Evolutionary conservation across 2,888 invertebrate genomes (phyloP), one percentile per base, ranked within the genome.

Genomic region (Eupithecia tripunctaria): DNA sequence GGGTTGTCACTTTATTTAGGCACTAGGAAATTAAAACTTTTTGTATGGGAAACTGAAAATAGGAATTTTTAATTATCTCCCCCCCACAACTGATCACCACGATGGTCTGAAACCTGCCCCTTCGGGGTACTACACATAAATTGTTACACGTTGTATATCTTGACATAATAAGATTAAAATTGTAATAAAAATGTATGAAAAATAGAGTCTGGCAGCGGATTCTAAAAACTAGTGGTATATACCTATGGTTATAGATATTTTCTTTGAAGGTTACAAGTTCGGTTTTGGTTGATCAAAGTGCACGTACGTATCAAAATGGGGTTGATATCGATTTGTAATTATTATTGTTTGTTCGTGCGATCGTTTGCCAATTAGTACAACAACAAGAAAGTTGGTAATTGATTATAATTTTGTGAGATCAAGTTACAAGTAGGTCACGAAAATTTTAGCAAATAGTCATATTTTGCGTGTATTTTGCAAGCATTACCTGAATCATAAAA

Each of bases 261-360:
- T 43, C n/a, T n/a, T 7, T 43, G 7, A n/a, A 8, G 18, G 43
- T 43, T 18, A 43, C 43, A 51, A 1, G 51, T 51, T 51, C 21
- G 51, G 3, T 47, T 51, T 51, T 10, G 21, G 10, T 12, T 21
- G 21, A 21, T 2, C 21, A 21, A 51, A 21, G 21, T 21, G 51
- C 21, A 21, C 51, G 51, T 21, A n/a, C 51, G 51, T n/a, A 47
- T n/a, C n/a, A 47, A n/a, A 47, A 47, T 47, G 14, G 8, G 8
- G 47, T 18, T 47, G 47, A n/a, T 47, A 47, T 47, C 18, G 43
- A 47, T n/a, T n/a, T n/a, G 43, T 47, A 10, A 47, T 47, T 47
- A 47, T 47, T 47, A n/a, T 47, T 47, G n/a, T 47, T n/a, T 47
- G 47, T 47, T 47, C n/a, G n/a, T 47, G 47, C n/a, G 47, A 51